These are phyloP conservation scores for Eristalis intricaria DNA, from an alignment of 2,888 invertebrate species.

Conservation along the genomic window DNA sequence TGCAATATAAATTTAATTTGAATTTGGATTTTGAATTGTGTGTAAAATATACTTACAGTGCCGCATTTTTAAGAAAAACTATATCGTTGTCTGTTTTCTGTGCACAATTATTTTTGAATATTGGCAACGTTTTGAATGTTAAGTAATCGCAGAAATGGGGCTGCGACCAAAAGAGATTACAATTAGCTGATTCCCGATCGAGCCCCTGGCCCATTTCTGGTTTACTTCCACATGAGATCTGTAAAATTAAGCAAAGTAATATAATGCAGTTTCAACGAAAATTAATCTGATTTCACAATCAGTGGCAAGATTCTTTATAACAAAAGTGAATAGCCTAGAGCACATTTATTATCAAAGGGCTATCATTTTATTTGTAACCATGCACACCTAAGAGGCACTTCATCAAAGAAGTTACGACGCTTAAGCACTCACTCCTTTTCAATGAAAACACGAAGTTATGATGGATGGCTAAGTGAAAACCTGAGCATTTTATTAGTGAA, in stretches of 20 bases:
- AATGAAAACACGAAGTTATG: not conserved
- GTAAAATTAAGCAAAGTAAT: slow-evolving; percentile 37
- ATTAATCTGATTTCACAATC: too few species aligned
- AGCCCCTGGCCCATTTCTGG: slow-evolving; percentile 76
- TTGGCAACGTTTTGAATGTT: slow-evolving; percentile 70
- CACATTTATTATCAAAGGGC: too few species aligned
- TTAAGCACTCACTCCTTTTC: too few species aligned
- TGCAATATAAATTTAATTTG: slow-evolving; percentile 65
- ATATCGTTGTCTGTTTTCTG: slow-evolving; percentile 74
- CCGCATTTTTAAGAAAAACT: slow-evolving; percentile 75
- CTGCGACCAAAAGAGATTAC: slow-evolving; percentile 75
- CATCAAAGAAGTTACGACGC: too few species aligned
- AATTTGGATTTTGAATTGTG: not conserved
- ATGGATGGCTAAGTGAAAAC: too few species aligned
- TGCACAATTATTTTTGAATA: slow-evolving; percentile 53
- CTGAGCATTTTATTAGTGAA: too few species aligned
- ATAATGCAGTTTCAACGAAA: too few species aligned
- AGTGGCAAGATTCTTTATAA: too few species aligned
- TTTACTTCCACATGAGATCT: slow-evolving; percentile 76
- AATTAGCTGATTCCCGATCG: slow-evolving; percentile 74
- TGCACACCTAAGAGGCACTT: too few species aligned
- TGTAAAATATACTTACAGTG: slow-evolving; percentile 74
- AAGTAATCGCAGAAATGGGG: slow-evolving; percentile 74
- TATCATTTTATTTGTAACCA: too few species aligned
- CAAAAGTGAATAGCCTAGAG: too few species aligned